Conservation (phyloP, 2,113 vertebrate genomes). For the Gasterosteus nipponicus region DNA sequence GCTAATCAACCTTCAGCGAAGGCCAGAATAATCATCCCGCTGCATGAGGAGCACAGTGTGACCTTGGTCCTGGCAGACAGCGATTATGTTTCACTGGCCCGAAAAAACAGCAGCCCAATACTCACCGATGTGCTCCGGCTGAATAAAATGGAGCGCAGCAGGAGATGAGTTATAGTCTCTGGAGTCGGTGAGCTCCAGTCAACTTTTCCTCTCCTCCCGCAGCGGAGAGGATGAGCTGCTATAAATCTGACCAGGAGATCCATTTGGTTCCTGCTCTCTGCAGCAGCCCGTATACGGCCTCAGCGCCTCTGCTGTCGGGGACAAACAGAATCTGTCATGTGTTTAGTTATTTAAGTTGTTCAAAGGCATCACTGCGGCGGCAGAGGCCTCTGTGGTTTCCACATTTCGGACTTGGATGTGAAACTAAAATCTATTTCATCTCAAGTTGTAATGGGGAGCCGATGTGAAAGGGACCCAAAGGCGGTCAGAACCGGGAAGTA, state of each 20-base stretch:
- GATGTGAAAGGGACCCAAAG: conserved; percentile 19
- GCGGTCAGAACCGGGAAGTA: neutral
- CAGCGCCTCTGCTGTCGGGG: neutral
- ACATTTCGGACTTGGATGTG: neutral
- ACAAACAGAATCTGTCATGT: neutral
- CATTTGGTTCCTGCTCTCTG: conserved; percentile 48
- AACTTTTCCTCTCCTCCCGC: conserved; percentile 23
- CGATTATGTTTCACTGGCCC: conserved; percentile 69
- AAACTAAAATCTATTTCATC: neutral
- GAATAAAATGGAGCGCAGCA: conserved; percentile 41
- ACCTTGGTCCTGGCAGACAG: conserved; percentile 67
- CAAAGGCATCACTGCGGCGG: neutral
- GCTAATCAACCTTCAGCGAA: conserved; percentile 56
- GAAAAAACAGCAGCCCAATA: conserved; percentile 46
- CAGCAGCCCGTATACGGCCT: conserved; percentile 9
- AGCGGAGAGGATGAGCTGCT: conserved; percentile 48
- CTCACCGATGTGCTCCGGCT: conserved; percentile 59
- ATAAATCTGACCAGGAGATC: conserved; percentile 70
- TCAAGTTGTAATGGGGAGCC: neutral
- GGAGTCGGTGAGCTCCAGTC: no score
- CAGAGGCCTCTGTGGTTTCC: neutral
- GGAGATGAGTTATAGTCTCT: no score
- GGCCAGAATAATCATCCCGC: conserved; percentile 59
- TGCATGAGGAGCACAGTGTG: conserved; percentile 46
- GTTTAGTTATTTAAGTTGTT: neutral